Percentiles rank a stretch among this genome's conserved stretches.
phyloP scores from a whole-genome alignment of 2,113 vertebrate genomes.

The Chaetops frenatus region DNA sequence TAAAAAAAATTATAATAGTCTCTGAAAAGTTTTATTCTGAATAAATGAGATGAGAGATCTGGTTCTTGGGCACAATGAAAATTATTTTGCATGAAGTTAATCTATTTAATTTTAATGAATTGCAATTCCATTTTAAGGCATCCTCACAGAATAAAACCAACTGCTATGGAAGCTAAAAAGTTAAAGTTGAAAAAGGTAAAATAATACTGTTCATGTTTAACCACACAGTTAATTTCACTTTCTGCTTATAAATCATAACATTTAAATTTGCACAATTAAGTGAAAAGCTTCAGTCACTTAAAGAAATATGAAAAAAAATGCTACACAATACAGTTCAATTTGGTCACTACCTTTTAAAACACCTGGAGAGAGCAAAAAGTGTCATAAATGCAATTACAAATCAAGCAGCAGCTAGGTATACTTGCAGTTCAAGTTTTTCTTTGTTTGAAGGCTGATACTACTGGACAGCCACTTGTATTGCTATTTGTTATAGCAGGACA shows the following conservation, averaged over 20 bases:
- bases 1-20: not conserved
- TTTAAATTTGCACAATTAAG: not conserved
- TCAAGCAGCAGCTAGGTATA: not conserved
- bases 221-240: not conserved
- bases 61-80: not conserved
- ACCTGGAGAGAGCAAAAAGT: not conserved
- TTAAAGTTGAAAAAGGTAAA: not conserved
- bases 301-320: not conserved
- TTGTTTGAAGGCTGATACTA: not conserved
- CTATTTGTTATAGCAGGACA: not conserved
- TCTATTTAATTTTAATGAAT: not conserved
- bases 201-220: not conserved
- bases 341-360: not conserved
- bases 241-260: not conserved
- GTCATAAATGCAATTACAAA: not conserved
- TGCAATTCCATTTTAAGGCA: not conserved
- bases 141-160: not conserved
- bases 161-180: not conserved
- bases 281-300: not conserved
- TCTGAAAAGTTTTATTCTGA: not conserved
- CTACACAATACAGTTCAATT: not conserved
- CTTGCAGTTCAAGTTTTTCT: not conserved
- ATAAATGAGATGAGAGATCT: not conserved
- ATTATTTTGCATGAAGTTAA: not conserved
- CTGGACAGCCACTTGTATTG: not conserved